Evolutionary conservation across 2,888 invertebrate genomes (phyloP).

Genomic region (Allygus modestus): DNA sequence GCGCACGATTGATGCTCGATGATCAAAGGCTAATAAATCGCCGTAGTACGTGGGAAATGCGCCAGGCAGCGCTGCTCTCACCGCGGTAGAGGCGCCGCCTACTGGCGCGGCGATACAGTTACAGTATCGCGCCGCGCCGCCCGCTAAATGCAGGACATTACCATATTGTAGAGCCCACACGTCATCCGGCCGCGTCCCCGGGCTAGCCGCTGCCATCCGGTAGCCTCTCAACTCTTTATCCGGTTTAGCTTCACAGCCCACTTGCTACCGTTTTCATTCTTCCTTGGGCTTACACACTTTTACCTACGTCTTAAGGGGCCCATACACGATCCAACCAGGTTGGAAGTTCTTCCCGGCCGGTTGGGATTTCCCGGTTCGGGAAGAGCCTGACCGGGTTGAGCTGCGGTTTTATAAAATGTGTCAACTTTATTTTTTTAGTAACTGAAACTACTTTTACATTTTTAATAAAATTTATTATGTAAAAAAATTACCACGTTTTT

Average conservation of each 20-base stretch:
- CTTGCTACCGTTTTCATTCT: constrained; percentile 4
- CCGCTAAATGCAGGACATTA: background rate
- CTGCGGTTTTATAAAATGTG: no score
- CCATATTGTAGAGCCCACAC: background rate
- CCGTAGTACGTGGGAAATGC: constrained; percentile 52
- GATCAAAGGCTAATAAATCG: constrained; percentile 56
- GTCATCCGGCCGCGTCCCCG: constrained; percentile 16
- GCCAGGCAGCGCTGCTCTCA: background rate
- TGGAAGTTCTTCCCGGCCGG: no score
- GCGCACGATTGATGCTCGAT: constrained; percentile 35
- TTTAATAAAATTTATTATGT: no score
- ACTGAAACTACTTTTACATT: no score
- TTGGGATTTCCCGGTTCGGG: no score
- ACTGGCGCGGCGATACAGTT: constrained; percentile 19
- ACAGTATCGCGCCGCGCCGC: constrained; percentile 15
- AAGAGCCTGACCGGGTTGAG: no score
- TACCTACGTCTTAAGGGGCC: no score
- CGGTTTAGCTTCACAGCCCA: background rate
- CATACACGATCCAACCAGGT: no score
- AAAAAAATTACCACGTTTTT: no score
- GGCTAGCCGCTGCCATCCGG: constrained; percentile 15
- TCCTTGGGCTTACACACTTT: no score
- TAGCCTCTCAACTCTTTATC: constrained; percentile 3
- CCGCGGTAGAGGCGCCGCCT: constrained; percentile 19
- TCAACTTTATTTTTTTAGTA: no score